Base-by-base conservation (phyloP, 2,113 vertebrate genomes). In the Vireo altiloquus region DNA sequence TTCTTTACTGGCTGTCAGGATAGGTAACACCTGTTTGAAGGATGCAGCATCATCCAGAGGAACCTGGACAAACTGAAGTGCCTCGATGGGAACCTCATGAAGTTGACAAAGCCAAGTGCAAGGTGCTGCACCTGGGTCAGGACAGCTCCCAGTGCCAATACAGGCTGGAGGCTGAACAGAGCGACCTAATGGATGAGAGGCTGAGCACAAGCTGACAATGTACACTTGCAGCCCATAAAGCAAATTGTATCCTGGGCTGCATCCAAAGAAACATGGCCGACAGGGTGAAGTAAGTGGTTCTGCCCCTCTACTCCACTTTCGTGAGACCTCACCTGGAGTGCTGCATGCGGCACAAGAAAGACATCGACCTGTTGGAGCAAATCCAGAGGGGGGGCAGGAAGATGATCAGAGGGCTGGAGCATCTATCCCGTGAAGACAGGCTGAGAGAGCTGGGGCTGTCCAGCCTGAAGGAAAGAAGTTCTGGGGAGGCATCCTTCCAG, bases 61-160 rank as follows among this genome's bases (percentile, higher is more conserved):
- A 63, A 40, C 8, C 24, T 30, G 40, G 11, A 35, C 16, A 63
- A 70, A 46, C 16, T 21, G 24, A 54, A 54, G 15, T 11, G 7
- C 24, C n/a, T 8, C 8, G 21, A 4, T 20, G 5, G 40, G 24
- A 71, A 18, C 10, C 28, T 21, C 1, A 0, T 25, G 25, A n/a
- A 63, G 13, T 21, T 40, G 21, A 35, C 40, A 25, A 10, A 71
- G 21, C 6, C 35, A 15, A 49, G 11, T 18, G 35, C 20, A 42
- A 49, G 40, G 30, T 56, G 20, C 6, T 10, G 22, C 20, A 25
- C 24, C 11, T 10, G 30, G 49, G 9, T 4, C 2, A 2, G 19
- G 65, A 21, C 30, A 79, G 8, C 3, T 11, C 12, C 13, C 24
- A 17, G 16, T 22, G 31, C 49, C 40, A 14, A 4, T 25, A 11